Evolutionary conservation across 92 coral and sea anemone species (phyloP), one percentile per base, ranked within the genome.

Genomic region (Parazoanthus atlanticus): DNA sequence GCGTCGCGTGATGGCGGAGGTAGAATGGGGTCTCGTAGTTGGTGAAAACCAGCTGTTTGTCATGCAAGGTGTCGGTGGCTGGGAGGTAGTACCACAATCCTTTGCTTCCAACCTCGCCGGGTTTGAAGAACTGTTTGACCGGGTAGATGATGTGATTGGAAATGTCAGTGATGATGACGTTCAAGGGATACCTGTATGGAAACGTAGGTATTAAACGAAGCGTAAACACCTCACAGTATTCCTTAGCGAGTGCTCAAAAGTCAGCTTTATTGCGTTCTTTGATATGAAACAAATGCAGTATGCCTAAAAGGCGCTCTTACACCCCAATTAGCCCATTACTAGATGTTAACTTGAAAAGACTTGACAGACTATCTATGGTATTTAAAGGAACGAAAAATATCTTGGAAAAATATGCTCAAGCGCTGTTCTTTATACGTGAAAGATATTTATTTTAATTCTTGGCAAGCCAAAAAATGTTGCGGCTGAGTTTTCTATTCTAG

Each of bases 131-230:
- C 32, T 78, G 15, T 28, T 41, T 78, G 11, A 23, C 30, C 15
- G 82, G 82, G 82, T 41, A 78, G 33, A 78, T 78, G 66, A 78
- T 26, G 82, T 78, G 82, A n/a, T 78, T 78, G 58, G 61, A 21
- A 16, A 17, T 46, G 82, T 78, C 82, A 28, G 82, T 78, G 31
- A 78, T 17, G 21, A 78, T 78, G 32, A 78, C 64, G 19, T 46
- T 78, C 82, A 78, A 78, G 29, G 65, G n/a, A 28, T 78, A 78
- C 32, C 82, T 46, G 11, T 46, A 9, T 46, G 49, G 49, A 46
- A 46, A 46, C 6, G 49, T 10, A 46, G 49, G 12, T 0, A 46
- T 46, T 46, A 46, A 46, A 8, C 49, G 12, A 46, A 46, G 49
- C 10, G 5, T 9, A 46, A 46, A 9, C 13, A 10, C 49, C 1